Percentiles rank a stretch among this genome's conserved stretches.
phyloP scores from a whole-genome alignment of 2,888 invertebrate genomes.

The Prosapia bicincta region DNA sequence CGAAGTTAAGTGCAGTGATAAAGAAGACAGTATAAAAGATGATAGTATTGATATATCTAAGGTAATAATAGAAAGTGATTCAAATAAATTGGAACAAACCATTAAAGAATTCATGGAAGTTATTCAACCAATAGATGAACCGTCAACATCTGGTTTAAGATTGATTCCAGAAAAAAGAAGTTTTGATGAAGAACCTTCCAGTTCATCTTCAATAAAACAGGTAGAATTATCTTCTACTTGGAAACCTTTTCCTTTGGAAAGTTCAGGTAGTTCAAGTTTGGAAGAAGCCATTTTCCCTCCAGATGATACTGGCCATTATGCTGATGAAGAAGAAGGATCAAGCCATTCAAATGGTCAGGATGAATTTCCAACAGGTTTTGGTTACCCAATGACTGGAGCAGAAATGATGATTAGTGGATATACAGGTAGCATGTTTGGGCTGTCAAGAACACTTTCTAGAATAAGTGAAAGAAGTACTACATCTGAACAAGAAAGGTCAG shows the following conservation, averaged over 20 bases:
- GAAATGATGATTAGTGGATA: slow-evolving; percentile 61
- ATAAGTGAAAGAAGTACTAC: slow-evolving; percentile 87
- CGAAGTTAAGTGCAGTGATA: slow-evolving; percentile 6
- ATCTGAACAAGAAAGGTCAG: slow-evolving; percentile 78
- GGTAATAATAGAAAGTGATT: slow-evolving; percentile 13
- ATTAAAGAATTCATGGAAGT: slow-evolving; percentile 28
- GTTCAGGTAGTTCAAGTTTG: slow-evolving; percentile 80
- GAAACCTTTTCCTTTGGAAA: slow-evolving; percentile 79
- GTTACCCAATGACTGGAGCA: slow-evolving; percentile 59
- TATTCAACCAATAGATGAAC: slow-evolving; percentile 28
- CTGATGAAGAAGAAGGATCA: slow-evolving; percentile 56
- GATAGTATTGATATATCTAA: slow-evolving; percentile 21
- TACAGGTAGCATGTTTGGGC: slow-evolving; percentile 63
- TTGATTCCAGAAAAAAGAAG: slow-evolving; percentile 39
- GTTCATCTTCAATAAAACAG: slow-evolving; percentile 41
- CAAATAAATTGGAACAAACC: slow-evolving; percentile 22
- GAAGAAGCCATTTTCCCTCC: slow-evolving; percentile 80
- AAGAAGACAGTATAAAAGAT: slow-evolving; percentile 21
- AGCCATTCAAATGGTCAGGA: slow-evolving; percentile 61
- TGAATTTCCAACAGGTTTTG: slow-evolving; percentile 71
- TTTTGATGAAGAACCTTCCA: slow-evolving; percentile 41
- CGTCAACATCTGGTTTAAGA: slow-evolving; percentile 24
- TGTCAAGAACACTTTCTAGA: slow-evolving; percentile 74
- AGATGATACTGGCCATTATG: slow-evolving; percentile 53
- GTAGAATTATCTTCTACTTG: slow-evolving; percentile 74